A percentile compares a stretch with the other conserved stretches of the same genome.
These are phyloP conservation scores for Zaprionus lachaisei DNA, from an alignment of 1,140 invertebrate species.

Conservation along the genomic window DNA sequence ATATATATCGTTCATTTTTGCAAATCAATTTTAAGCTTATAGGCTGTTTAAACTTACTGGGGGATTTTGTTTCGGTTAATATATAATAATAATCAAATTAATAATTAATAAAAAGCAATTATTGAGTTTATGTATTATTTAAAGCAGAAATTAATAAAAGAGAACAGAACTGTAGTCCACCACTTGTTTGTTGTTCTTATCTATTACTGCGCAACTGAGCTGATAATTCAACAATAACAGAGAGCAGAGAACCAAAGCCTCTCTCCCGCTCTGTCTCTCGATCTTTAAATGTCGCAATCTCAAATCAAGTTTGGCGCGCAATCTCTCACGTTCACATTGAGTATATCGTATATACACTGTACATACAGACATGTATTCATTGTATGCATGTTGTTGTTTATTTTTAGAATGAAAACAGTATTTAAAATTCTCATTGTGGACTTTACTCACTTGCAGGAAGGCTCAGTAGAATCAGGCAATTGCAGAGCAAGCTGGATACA, in stretches of 20 bases:
- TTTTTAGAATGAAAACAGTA: constrained; percentile 2
- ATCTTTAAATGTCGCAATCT: constrained; percentile 31
- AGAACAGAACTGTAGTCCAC: neutral
- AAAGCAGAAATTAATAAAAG: neutral
- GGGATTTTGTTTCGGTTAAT: too few relatives aligned
- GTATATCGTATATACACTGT: neutral
- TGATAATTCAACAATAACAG: constrained; percentile 31
- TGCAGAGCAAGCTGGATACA: constrained; percentile 18
- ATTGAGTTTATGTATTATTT: neutral
- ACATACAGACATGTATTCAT: constrained; percentile 13
- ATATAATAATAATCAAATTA: too few relatives aligned
- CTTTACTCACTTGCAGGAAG: constrained; percentile 66
- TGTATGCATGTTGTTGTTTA: constrained; percentile 22
- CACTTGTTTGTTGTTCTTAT: neutral
- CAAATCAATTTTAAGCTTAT: too few relatives aligned
- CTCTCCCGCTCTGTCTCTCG: constrained; percentile 12
- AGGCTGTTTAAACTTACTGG: too few relatives aligned
- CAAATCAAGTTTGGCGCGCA: constrained; percentile 53
- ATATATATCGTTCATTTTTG: too few relatives aligned
- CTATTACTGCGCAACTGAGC: neutral
- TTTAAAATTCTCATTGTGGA: constrained; percentile 52
- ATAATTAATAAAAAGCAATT: neutral
- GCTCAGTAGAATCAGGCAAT: constrained; percentile 28
- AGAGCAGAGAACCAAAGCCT: constrained; percentile 20
- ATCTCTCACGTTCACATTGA: neutral